phyloP scores from a whole-genome alignment of 30 jellyfish, hydroid and myxozoan species.

The Cassiopea xamachana region DNA sequence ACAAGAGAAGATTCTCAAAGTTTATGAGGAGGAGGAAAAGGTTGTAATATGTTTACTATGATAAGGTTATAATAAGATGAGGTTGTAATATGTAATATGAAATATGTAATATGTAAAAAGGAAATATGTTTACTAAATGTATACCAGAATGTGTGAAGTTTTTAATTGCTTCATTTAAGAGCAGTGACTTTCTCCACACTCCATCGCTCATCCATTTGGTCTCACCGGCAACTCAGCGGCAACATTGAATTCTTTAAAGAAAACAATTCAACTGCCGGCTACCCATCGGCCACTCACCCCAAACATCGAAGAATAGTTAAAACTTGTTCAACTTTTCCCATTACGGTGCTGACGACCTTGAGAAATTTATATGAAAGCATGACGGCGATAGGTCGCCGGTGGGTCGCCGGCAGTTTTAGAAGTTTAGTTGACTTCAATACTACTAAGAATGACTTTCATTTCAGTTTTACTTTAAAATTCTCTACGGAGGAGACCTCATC shows the following conservation, averaged over 20 bases:
- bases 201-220: not conserved
- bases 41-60: constrained; percentile 11
- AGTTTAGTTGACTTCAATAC: too few relatives aligned
- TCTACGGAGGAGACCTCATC: too few relatives aligned
- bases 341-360: too few relatives aligned
- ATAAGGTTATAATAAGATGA: not conserved
- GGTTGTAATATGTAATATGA: not conserved
- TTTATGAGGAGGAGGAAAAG: constrained; percentile 80
- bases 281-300: too few relatives aligned
- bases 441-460: too few relatives aligned
- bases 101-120: not conserved
- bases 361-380: too few relatives aligned
- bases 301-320: too few relatives aligned
- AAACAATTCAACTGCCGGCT: not conserved
- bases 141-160: not conserved
- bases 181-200: too few relatives aligned
- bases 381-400: too few relatives aligned
- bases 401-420: too few relatives aligned
- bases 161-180: not conserved
- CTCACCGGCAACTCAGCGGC: not conserved
- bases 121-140: not conserved
- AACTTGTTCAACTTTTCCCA: too few relatives aligned
- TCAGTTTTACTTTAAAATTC: too few relatives aligned
- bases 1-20: constrained; percentile 82
- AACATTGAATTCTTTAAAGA: not conserved